Evolutionary conservation across 2,888 invertebrate species (phyloP), one percentile per base, ranked within the genome.

Genomic region (Cheilosia vernalis): DNA sequence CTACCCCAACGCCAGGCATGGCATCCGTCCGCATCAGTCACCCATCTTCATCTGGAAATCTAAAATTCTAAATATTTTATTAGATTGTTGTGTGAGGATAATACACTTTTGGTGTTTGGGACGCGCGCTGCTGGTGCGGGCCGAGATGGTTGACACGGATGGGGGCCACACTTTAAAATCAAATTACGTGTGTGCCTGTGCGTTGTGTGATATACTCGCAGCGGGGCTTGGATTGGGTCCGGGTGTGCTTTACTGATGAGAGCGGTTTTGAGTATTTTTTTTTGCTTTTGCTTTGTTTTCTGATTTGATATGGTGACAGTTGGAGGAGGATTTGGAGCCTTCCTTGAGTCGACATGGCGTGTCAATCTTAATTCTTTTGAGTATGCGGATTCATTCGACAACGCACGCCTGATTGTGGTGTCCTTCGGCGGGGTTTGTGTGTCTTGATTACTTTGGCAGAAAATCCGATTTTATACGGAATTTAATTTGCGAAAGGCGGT

Each of bases 51-150:
- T 51, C 72, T 63, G 13, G 55, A 81, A 76, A 85, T 85, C 76
- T 85, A 67, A 85, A 85, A 85, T 85, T 85, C 85, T 85, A 85
- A 85, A 85, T 85, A 85, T 85, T 85, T 81, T 81, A 85, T 85
- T 72, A 85, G 85, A 85, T 67, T 81, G 85, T 72, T 85, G 70
- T 76, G 76, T 77, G 76, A 76, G 81, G 85, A 72, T 85, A 85
- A 81, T 85, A 85, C 70, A 81, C 76, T 85, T 81, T 85, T 72
- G 76, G 81, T 85, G 76, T 85, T 81, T 21, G 17, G 66, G 19
- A 47, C 19, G 51, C 15, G 49, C 1, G n/a, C 42, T 5, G 55
- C 24, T 10, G 33, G 47, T 49, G 44, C 17, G 33, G 19, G 58
- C 21, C 2, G 44, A 2, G 37, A 40, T 40, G 81, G 47, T 63